These are phyloP conservation scores for Periophthalmus modestus DNA, from an alignment of 2,113 vertebrate genomes.

Conservation along the genomic window DNA sequence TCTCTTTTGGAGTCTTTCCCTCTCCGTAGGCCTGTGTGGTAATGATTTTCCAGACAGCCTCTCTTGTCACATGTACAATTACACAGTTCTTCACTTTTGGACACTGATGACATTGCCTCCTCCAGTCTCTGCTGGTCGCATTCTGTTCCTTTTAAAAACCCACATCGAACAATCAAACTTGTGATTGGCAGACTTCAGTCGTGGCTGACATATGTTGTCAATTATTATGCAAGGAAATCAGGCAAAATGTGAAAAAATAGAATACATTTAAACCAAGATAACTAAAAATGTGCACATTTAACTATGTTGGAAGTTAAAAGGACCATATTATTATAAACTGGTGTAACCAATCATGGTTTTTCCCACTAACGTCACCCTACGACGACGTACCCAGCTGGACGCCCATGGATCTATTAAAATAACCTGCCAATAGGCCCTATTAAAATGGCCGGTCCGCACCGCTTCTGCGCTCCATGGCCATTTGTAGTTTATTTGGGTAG, in stretches of 20 bases:
- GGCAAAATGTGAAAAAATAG: slow-evolving; percentile 4
- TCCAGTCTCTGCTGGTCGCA: slow-evolving; percentile 6
- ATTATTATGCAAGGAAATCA: slow-evolving; percentile 14
- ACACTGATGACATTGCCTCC: slow-evolving; percentile 8
- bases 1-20: slow-evolving; percentile 4
- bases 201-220: slow-evolving; percentile 10
- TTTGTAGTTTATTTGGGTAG: too few species aligned
- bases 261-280: slow-evolving; percentile 7
- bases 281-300: not conserved
- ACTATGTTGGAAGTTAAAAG: not conserved
- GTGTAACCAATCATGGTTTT: too few species aligned
- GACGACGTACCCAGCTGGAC: too few species aligned
- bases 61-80: slow-evolving; percentile 23
- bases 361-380: too few species aligned
- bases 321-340: too few species aligned
- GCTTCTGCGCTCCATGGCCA: too few species aligned
- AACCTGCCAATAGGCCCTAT: too few species aligned
- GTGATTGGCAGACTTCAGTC: slow-evolving; percentile 18
- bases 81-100: not conserved
- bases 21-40: slow-evolving; percentile 11
- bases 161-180: slow-evolving; percentile 4
- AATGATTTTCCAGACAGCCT: slow-evolving; percentile 26
- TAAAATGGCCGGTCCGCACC: too few species aligned
- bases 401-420: too few species aligned
- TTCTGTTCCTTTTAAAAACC: slow-evolving; percentile 6